Percentiles rank a stretch among this genome's conserved stretches.
phyloP scores from a whole-genome alignment of 2,797 vertebrate species.

The Lithobates sylvaticus region DNA sequence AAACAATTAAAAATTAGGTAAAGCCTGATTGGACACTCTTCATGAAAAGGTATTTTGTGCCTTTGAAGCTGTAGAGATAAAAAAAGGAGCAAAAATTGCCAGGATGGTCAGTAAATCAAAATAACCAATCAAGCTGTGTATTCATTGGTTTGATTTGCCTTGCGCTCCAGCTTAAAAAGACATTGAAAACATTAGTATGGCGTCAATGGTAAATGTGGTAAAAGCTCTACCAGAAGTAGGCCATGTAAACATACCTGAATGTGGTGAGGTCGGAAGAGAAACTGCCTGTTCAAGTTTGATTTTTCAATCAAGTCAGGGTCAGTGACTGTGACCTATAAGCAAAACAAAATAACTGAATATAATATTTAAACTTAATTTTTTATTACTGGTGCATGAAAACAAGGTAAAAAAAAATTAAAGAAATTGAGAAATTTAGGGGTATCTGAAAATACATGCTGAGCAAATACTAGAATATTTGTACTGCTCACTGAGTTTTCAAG shows the following conservation, averaged over 20 bases:
- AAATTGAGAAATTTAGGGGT: too few species aligned
- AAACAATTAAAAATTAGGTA: too few species aligned
- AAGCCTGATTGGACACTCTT: too few species aligned
- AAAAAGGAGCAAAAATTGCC: too few species aligned
- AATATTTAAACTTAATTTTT: constrained; percentile 6
- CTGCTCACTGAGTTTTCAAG: too few species aligned
- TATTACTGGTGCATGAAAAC: not conserved
- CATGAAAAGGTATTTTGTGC: too few species aligned
- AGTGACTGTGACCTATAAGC: constrained; percentile 88
- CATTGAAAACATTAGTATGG: not conserved
- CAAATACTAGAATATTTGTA: too few species aligned
- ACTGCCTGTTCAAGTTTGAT: constrained; percentile 97
- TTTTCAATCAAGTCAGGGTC: constrained; percentile 99
- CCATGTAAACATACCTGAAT: constrained; percentile 85
- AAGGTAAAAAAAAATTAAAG: not conserved
- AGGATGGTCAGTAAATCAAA: too few species aligned
- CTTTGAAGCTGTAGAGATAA: too few species aligned
- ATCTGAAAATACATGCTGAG: too few species aligned
- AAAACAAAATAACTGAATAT: constrained; percentile 48
- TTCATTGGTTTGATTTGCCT: not conserved
- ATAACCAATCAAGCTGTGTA: not conserved
- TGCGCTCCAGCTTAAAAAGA: not conserved
- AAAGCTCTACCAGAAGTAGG: not conserved
- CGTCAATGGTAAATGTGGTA: not conserved
- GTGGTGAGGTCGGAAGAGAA: constrained; percentile 95